Conservation (phyloP, 1,140 invertebrate genomes). For the Bombus impatiens region DNA sequence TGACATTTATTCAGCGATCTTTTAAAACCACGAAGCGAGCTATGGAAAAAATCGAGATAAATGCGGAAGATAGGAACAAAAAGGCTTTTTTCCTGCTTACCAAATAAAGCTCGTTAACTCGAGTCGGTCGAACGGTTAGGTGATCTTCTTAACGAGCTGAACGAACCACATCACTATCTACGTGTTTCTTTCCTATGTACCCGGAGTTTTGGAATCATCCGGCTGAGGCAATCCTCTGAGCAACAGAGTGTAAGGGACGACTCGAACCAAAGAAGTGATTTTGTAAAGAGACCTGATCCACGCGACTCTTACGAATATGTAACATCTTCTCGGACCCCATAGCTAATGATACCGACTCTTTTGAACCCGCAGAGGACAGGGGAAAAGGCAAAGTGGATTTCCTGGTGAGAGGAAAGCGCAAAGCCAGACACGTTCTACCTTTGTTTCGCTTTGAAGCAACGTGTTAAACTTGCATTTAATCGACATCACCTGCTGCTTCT, state of each 20-base stretch:
- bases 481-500: neutral
- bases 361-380: neutral
- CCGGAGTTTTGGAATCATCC: constrained; percentile 47
- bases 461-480: neutral
- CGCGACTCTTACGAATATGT: neutral
- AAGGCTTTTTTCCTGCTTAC: neutral
- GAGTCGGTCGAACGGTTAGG: constrained; percentile 14
- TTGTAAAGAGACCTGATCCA: constrained; percentile 19
- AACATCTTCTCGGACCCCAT: neutral
- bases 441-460: neutral
- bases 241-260: constrained; percentile 47
- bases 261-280: constrained; percentile 36
- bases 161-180: neutral
- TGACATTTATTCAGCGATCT: neutral
- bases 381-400: neutral
- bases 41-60: neutral
- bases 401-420: neutral
- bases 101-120: constrained; percentile 32
- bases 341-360: constrained; percentile 11
- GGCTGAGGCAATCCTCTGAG: constrained; percentile 31
- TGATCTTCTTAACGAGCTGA: constrained; percentile 39
- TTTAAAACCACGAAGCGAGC: neutral
- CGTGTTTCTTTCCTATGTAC: constrained; percentile 13
- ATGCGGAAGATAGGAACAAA: neutral
- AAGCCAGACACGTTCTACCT: neutral